Evolutionary conservation across 1,140 invertebrate genomes (phyloP).

Genomic region (Drosophila micromelanica): DNA sequence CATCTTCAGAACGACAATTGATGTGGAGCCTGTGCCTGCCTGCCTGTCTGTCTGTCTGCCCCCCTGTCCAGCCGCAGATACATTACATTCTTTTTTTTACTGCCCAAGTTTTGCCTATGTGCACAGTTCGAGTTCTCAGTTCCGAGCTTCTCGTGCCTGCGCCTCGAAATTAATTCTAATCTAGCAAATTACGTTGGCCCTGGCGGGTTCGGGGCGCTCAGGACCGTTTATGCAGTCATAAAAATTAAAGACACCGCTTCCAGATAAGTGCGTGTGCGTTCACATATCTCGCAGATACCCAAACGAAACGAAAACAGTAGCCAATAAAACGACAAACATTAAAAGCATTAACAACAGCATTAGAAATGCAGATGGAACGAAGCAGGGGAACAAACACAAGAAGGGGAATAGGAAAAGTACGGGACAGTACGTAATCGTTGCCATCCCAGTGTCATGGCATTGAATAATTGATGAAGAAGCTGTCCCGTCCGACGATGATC

Average conservation of each 20-base stretch:
- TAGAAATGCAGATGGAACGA: slow-evolving; percentile 54
- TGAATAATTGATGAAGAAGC: slow-evolving; percentile 68
- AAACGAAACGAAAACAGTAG: slow-evolving; percentile 36
- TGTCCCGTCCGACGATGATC: slow-evolving; percentile 23
- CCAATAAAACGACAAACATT: slow-evolving; percentile 72
- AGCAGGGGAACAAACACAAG: not conserved
- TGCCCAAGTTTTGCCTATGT: slow-evolving; percentile 57
- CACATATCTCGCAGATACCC: slow-evolving; percentile 56
- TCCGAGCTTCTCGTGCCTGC: slow-evolving; percentile 29
- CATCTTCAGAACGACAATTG: slow-evolving; percentile 74
- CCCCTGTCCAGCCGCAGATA: slow-evolving; percentile 37
- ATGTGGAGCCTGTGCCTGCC: slow-evolving; percentile 65
- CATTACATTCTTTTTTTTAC: slow-evolving; percentile 56
- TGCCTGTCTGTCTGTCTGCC: slow-evolving; percentile 17
- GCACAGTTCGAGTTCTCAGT: slow-evolving; percentile 10
- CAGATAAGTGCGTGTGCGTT: slow-evolving; percentile 69
- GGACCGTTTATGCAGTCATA: slow-evolving; percentile 77
- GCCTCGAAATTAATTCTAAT: slow-evolving; percentile 78
- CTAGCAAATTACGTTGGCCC: slow-evolving; percentile 68
- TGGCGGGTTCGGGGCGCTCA: slow-evolving; percentile 10
- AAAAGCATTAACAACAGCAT: slow-evolving; percentile 77
- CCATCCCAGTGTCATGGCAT: slow-evolving; percentile 45
- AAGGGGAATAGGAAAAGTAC: not conserved
- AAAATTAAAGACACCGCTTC: slow-evolving; percentile 72
- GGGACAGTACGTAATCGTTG: not conserved